Evolutionary conservation across 2,888 invertebrate genomes (phyloP).

Genomic region (Slavum lentiscoides): DNA sequence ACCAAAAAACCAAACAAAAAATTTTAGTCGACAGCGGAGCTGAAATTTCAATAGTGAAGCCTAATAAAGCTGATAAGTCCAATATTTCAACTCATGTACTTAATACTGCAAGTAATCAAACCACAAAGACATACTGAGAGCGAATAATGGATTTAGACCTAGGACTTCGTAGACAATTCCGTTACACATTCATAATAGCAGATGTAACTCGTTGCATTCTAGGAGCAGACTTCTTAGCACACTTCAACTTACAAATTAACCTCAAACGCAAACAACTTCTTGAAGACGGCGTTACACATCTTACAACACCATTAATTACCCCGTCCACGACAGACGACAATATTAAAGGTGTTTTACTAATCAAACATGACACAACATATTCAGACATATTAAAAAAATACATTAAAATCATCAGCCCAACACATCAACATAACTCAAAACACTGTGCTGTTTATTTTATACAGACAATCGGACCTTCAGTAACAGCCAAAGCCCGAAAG

Average conservation of each 20-base stretch:
- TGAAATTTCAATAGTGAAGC: constrained; percentile 51
- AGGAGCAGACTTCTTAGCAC: constrained; percentile 3
- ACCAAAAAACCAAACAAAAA: constrained; percentile 26
- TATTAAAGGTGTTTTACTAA: background rate
- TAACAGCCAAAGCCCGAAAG: too few relatives aligned
- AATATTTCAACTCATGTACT: constrained; percentile 50
- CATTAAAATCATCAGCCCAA: background rate
- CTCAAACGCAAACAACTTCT: background rate
- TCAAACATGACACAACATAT: constrained; percentile 8
- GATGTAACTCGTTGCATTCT: background rate
- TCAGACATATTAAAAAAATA: constrained; percentile 17
- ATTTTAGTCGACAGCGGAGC: constrained; percentile 50
- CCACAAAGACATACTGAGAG: constrained; percentile 55
- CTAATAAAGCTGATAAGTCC: constrained; percentile 10
- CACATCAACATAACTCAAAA: constrained; percentile 22
- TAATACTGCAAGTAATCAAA: constrained; percentile 56
- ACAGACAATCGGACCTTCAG: constrained; percentile 38
- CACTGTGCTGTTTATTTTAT: constrained; percentile 31
- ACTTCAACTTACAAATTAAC: constrained; percentile 19
- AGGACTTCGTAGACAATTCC: constrained; percentile 31
- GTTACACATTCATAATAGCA: constrained; percentile 17
- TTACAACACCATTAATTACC: constrained; percentile 4
- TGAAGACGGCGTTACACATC: constrained; percentile 8
- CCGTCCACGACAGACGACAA: background rate
- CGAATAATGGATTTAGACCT: too few relatives aligned